Percentiles rank a stretch among this genome's conserved stretches.
Evolutionary conservation across 2,888 invertebrate genomes (phyloP).

Genomic region (Drosophila cognata): DNA sequence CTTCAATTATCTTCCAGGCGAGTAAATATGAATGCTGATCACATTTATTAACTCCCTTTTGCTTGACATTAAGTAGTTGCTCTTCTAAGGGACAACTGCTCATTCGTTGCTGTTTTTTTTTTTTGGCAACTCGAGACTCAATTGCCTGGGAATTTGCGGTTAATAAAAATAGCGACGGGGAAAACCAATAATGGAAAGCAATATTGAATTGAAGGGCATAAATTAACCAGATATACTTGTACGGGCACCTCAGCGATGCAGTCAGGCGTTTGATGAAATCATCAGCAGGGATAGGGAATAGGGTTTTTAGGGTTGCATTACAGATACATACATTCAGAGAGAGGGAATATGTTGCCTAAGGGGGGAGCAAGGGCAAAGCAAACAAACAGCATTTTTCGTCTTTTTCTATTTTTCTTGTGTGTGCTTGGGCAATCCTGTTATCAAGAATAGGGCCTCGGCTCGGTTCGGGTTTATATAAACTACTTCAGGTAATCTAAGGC

Average conservation of each 20-base stretch:
- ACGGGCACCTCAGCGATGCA: conserved; percentile 54
- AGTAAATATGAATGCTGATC: conserved; percentile 20
- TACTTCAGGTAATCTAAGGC: conserved; percentile 82
- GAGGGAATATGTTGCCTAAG: conserved; percentile 1
- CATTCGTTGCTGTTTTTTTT: conserved; percentile 23
- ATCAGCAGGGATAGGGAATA: conserved; percentile 2
- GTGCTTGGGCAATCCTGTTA: conserved; percentile 67
- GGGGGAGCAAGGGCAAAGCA: conserved; percentile 48
- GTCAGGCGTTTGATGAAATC: conserved; percentile 68
- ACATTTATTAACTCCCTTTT: conserved; percentile 28
- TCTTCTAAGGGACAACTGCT: conserved; percentile 36
- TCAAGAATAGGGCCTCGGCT: conserved; percentile 41
- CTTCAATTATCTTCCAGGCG: conserved; percentile 9
- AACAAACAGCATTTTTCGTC: conserved; percentile 38
- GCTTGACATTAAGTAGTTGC: conserved; percentile 8
- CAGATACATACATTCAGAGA: conserved; percentile 8
- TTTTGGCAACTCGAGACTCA: conserved; percentile 39
- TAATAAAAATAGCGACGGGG: conserved; percentile 44
- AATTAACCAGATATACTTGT: conserved; percentile 59
- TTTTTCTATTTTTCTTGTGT: background rate
- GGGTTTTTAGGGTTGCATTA: conserved; percentile 37
- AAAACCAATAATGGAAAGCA: conserved; percentile 46
- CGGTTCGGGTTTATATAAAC: conserved; percentile 67
- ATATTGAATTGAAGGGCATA: conserved; percentile 58
- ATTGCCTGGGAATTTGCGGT: conserved; percentile 72